Evolutionary conservation across 2,888 invertebrate species (phyloP).

Genomic region (Aromia moschata): DNA sequence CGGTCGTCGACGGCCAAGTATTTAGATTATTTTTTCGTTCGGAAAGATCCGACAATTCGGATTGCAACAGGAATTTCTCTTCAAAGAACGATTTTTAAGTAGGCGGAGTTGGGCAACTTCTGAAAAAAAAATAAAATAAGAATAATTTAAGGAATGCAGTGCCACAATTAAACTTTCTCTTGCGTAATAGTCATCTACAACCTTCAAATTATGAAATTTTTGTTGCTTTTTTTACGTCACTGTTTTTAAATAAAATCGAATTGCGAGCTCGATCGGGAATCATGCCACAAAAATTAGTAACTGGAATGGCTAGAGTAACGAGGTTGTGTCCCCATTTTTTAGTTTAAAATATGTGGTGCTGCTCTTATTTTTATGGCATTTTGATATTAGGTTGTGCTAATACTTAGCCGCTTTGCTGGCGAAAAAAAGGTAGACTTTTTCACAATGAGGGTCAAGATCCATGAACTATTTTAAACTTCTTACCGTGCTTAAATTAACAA

Average conservation of each 20-base stretch:
- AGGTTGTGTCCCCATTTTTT: no score
- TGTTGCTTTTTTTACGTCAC: slow-evolving; percentile 23
- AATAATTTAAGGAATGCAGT: slow-evolving; percentile 38
- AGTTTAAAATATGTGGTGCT: no score
- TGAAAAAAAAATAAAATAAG: slow-evolving; percentile 29
- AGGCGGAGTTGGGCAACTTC: slow-evolving; percentile 35
- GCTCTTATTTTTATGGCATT: no score
- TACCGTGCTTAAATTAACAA: no score
- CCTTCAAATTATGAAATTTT: slow-evolving; percentile 35
- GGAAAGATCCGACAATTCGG: neutral
- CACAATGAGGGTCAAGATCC: no score
- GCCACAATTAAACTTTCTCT: slow-evolving; percentile 33
- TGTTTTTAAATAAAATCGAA: slow-evolving; percentile 12
- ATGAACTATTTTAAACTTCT: no score
- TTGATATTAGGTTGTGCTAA: no score
- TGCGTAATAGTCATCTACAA: slow-evolving; percentile 35
- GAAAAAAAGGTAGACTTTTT: no score
- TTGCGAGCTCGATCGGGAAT: neutral
- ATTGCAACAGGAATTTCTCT: slow-evolving; percentile 12
- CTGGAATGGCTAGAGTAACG: neutral
- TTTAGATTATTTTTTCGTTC: neutral
- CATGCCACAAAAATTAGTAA: neutral
- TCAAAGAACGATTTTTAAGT: slow-evolving; percentile 18
- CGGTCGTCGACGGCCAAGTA: neutral
- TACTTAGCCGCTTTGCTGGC: no score